These are phyloP conservation scores for Leucoma salicis DNA, from an alignment of 2,888 invertebrate genomes.

Conservation along the genomic window DNA sequence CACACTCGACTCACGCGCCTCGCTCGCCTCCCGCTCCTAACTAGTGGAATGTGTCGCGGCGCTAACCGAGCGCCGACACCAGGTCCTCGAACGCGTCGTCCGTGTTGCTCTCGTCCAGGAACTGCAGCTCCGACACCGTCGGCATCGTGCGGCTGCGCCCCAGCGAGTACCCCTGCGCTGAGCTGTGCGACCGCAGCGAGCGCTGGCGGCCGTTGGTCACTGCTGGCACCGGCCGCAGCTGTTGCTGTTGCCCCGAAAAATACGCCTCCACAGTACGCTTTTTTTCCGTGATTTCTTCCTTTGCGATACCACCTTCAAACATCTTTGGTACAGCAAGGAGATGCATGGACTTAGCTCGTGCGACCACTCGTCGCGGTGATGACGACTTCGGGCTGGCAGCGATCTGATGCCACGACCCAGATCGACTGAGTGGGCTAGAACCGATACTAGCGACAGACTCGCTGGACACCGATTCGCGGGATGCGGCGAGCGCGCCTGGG, in stretches of 20 bases:
- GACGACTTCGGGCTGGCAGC: conserved; percentile 63
- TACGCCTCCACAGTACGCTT: conserved; percentile 88
- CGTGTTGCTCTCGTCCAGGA: conserved; percentile 90
- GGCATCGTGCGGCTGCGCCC: conserved; percentile 90
- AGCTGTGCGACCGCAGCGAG: conserved; percentile 56
- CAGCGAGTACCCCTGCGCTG: conserved; percentile 70
- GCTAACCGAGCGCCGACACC: conserved; percentile 84
- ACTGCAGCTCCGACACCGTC: conserved; percentile 84
- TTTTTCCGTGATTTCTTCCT: conserved; percentile 86
- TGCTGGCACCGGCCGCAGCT: conserved; percentile 38
- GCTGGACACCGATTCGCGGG: conserved; percentile 63
- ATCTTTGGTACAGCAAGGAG: conserved; percentile 88
- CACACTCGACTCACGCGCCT: conserved; percentile 81
- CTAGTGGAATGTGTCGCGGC: conserved; percentile 72
- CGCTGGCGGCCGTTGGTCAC: conserved; percentile 23
- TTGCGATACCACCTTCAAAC: conserved; percentile 89
- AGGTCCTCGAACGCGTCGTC: conserved; percentile 94
- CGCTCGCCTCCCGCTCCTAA: conserved; percentile 70
- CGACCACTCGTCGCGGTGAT: conserved; percentile 67
- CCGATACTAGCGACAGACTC: conserved; percentile 54
- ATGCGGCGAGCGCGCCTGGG: conserved; percentile 50
- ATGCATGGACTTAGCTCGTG: conserved; percentile 88
- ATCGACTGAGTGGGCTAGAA: conserved; percentile 75
- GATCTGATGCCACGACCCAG: conserved; percentile 91
- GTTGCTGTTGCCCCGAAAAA: conserved; percentile 73